Conservation (phyloP, 2,888 invertebrate genomes). For the Scaptomyza cyrtandrae region DNA sequence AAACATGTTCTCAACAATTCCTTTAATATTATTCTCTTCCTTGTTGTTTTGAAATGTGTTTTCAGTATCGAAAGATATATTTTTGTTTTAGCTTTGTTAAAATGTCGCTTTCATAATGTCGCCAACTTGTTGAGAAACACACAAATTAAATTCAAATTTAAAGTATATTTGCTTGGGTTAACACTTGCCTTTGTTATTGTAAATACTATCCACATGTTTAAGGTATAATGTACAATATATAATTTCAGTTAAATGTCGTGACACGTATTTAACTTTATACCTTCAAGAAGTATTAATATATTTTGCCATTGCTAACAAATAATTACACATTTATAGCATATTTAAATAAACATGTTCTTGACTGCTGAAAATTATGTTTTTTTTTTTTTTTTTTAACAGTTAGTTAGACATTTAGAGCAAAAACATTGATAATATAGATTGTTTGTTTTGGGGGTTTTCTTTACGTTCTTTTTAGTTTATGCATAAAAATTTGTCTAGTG, state of each 20-base stretch:
- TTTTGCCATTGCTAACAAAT: slow-evolving; percentile 60
- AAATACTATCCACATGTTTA: slow-evolving; percentile 64
- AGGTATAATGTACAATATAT: slow-evolving; percentile 77
- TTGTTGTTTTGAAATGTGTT: slow-evolving; percentile 26
- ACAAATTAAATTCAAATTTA: slow-evolving; percentile 56
- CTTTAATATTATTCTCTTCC: slow-evolving; percentile 59
- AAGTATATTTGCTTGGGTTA: slow-evolving; percentile 51
- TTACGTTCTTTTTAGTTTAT: slow-evolving; percentile 53
- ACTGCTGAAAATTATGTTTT: slow-evolving; percentile 68
- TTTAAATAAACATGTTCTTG: slow-evolving; percentile 48
- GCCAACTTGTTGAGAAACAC: slow-evolving; percentile 65
- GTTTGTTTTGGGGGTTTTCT: slow-evolving; percentile 50
- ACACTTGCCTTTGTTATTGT: slow-evolving; percentile 53
- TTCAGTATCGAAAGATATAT: slow-evolving; percentile 14
- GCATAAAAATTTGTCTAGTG: slow-evolving; percentile 77
- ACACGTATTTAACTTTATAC: slow-evolving; percentile 46
- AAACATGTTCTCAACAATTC: slow-evolving; percentile 63
- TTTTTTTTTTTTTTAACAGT: slow-evolving; percentile 66
- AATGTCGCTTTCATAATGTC: neutral
- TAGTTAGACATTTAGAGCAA: slow-evolving; percentile 82
- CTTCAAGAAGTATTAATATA: slow-evolving; percentile 39
- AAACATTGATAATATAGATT: slow-evolving; percentile 79
- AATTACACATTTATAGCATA: slow-evolving; percentile 67
- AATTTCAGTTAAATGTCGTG: slow-evolving; percentile 69
- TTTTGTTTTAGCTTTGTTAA: neutral